Percentiles rank a stretch among this genome's conserved stretches.
phyloP scores from a whole-genome alignment of 2,113 vertebrate genomes.

The Atractosteus spatula region DNA sequence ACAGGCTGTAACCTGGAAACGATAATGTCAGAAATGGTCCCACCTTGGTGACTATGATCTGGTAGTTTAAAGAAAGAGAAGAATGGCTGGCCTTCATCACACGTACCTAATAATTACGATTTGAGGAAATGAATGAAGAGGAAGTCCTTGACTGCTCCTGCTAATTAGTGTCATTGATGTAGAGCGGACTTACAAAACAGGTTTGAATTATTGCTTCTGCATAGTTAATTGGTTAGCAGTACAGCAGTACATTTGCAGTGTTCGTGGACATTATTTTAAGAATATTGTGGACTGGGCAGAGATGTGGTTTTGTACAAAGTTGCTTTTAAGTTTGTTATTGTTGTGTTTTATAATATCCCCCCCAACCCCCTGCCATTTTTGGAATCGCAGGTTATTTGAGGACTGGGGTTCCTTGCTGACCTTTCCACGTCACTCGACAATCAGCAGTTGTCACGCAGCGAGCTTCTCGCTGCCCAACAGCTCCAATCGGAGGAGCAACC shows the following conservation, averaged over 20 bases:
- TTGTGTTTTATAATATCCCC: too few relatives aligned
- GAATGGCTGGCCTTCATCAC: slow-evolving; percentile 65
- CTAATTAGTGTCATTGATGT: slow-evolving; percentile 59
- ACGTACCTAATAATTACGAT: slow-evolving; percentile 68
- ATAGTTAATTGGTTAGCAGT: slow-evolving; percentile 41
- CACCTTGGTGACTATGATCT: slow-evolving; percentile 24
- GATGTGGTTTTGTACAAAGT: too few relatives aligned
- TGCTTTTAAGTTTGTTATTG: too few relatives aligned
- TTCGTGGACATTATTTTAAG: neutral
- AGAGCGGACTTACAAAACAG: slow-evolving; percentile 1
- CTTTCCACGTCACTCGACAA: too few relatives aligned
- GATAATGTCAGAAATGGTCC: neutral
- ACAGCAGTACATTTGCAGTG: slow-evolving; percentile 9
- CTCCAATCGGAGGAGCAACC: too few relatives aligned
- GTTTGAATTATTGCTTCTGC: slow-evolving; percentile 16
- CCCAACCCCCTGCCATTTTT: too few relatives aligned
- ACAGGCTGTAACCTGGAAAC: slow-evolving; percentile 8
- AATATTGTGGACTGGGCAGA: too few relatives aligned
- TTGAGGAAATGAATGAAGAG: slow-evolving; percentile 58
- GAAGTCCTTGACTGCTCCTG: slow-evolving; percentile 50
- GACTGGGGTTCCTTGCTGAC: too few relatives aligned
- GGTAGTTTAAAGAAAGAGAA: slow-evolving; percentile 17
- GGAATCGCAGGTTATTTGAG: too few relatives aligned
- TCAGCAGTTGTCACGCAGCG: too few relatives aligned
- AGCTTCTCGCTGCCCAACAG: too few relatives aligned